Evolutionary conservation across 1,140 invertebrate species (phyloP).

Genomic region (Sipha flava): DNA sequence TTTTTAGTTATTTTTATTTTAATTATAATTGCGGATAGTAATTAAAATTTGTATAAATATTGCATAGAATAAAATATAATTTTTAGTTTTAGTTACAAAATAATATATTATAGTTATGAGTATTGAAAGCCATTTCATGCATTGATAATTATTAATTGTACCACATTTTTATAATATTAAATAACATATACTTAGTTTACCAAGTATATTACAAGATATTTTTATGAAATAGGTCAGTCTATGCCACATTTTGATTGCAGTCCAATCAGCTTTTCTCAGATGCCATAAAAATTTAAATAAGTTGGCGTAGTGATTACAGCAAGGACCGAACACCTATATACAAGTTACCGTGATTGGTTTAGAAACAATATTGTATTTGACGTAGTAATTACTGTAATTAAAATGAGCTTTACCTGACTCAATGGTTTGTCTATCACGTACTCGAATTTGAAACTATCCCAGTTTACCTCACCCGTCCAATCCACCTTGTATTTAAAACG

Average conservation of each 20-base stretch:
- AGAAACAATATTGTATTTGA: neutral
- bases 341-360: neutral
- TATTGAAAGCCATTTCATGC: too few species aligned
- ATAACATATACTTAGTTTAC: neutral
- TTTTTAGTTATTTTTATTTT: too few species aligned
- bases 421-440: neutral
- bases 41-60: too few species aligned
- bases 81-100: too few species aligned
- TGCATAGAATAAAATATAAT: too few species aligned
- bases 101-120: too few species aligned
- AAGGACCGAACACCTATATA: neutral
- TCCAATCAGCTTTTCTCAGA: neutral
- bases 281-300: conserved; percentile 3
- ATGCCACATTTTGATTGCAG: neutral
- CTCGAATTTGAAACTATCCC: conserved; percentile 4
- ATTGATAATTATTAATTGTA: too few species aligned
- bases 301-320: neutral
- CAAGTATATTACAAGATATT: neutral
- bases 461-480: neutral
- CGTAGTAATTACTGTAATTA: neutral
- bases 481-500: neutral
- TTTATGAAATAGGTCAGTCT: neutral
- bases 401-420: neutral
- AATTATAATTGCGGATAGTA: too few species aligned
- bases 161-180: neutral